Base-by-base conservation (phyloP, 2,113 vertebrate genomes). In the Oenanthe melanoleuca region DNA sequence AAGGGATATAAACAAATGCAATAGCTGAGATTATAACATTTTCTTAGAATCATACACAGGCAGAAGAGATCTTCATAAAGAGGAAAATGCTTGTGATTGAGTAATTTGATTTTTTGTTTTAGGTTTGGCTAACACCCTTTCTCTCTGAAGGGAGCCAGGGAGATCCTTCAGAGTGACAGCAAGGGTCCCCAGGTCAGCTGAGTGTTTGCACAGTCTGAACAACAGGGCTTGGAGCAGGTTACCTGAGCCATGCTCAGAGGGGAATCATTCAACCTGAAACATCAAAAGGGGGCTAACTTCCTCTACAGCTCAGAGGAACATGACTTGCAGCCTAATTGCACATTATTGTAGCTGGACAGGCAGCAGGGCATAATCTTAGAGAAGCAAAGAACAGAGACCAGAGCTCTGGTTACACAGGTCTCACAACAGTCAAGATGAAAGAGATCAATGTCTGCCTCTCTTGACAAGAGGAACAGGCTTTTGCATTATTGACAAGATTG, bases 241-340 rank as follows among this genome's bases (percentile, higher is more conserved):
- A 95, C 78, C 38, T 89, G 89, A 96, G 63, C 81, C 11, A 14
- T 63, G n/a, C 70, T 80, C 71, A 50, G 57, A 85, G 61, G 15
- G 24, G 20, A 80, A 28, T 82, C 73, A 18, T 80, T 93, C 81
- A 89, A 50, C 81, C 29, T 1, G 14, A 87, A 94, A 94, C 87
- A 92, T 93, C 82, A 96, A 88, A 96, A 93, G 50, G 66, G 50
- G 57, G 4, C 28, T 85, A 37, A 56, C 88, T 88, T 82, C 82
- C 70, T 88, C 66, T 88, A 3, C 53, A 24, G 53, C 31, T 5
- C 22, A 52, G 40, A 81, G 81, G 85, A 72, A 49, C 93, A 89
- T 86, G 92, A 94, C 81, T 95, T 94, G 95, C 82, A 94, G 66
- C 28, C 79, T 88, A 92, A 94, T 94, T 89, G 74, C 50, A 38